Evolutionary conservation across 1,140 invertebrate species (phyloP).

Genomic region (Colletes latitarsis): DNA sequence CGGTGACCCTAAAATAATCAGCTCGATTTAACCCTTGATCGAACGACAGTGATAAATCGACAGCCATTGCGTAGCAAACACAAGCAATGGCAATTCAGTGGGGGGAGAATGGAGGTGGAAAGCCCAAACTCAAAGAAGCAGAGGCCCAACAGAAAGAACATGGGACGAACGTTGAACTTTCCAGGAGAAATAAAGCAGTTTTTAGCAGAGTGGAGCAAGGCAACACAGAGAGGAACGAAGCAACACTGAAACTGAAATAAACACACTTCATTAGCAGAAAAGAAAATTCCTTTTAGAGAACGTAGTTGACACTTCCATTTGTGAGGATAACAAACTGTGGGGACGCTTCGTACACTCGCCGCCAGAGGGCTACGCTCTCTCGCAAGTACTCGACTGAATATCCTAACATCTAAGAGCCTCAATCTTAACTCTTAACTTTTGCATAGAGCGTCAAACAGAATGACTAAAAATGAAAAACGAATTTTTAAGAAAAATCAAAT

Average conservation of each 20-base stretch:
- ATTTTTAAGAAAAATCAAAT: too few species aligned
- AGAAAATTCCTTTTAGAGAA: too few species aligned
- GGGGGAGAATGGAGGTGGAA: not conserved
- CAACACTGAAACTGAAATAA: not conserved
- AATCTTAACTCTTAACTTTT: too few species aligned
- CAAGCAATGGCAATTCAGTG: not conserved
- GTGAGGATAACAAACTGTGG: too few species aligned
- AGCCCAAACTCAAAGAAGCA: not conserved
- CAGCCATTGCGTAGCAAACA: not conserved
- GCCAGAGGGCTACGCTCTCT: too few species aligned
- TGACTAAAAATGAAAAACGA: too few species aligned
- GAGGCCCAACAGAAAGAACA: not conserved
- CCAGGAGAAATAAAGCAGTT: not conserved
- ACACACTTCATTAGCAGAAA: too few species aligned
- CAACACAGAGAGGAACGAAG: not conserved
- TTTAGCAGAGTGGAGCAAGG: not conserved
- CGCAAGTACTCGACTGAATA: too few species aligned
- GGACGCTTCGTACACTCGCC: too few species aligned
- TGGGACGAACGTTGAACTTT: not conserved
- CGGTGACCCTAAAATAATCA: slow-evolving; percentile 71
- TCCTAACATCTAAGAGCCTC: too few species aligned
- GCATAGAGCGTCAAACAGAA: too few species aligned
- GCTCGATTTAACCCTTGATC: slow-evolving; percentile 18
- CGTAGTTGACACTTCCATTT: too few species aligned
- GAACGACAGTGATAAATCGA: not conserved